Base-by-base conservation (phyloP, 2,113 vertebrate genomes). In the Origma solitaria region DNA sequence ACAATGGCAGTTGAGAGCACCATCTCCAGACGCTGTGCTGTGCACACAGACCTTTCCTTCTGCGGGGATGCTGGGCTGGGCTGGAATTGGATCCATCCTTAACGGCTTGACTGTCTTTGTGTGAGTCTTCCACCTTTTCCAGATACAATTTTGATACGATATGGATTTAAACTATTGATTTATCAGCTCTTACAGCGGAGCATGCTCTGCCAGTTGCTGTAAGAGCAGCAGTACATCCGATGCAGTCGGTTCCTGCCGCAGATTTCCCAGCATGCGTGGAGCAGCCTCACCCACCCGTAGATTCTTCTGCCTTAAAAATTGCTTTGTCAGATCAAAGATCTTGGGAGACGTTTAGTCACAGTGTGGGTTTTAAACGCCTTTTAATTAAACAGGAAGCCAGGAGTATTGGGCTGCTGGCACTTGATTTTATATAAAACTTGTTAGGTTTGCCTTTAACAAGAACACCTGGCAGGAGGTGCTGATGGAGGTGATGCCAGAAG, bases 191-290 rank as follows among this genome's bases (percentile, higher is more conserved):
- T 13, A 1, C 0, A 9, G 62, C 2, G 8, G 47, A 25, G 42
- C 13, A 3, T 6, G 35, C 80, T 40, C 80, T 61, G 47, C 31
- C 35, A 8, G 47, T 7, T 4, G 42, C 81, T 2, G 17, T 42
- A 18, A 5, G 54, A 77, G 76, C 91, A 19, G 18, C 53, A 9
- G 70, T 82, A 37, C 33, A 6, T 7, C 64, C 10, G 5, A 49
- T 88, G 82, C 93, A 47, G 88, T 78, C 9, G 0, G 56, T 38
- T 79, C 70, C 72, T 96, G 87, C 95, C 37, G 96, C 87, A 96
- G 94, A 92, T 93, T 95, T 94, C 91, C 95, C 93, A 42, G 89
- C 88, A 73, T 94, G 86, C 83, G n/a, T 75, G 24, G 4, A 57
- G 81, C 70, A 31, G 79, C 13, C 44, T 85, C 71, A 78, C 87